phyloP scores from a whole-genome alignment of 1,140 invertebrate genomes.

The Pseudomyrmex flavicornis region DNA sequence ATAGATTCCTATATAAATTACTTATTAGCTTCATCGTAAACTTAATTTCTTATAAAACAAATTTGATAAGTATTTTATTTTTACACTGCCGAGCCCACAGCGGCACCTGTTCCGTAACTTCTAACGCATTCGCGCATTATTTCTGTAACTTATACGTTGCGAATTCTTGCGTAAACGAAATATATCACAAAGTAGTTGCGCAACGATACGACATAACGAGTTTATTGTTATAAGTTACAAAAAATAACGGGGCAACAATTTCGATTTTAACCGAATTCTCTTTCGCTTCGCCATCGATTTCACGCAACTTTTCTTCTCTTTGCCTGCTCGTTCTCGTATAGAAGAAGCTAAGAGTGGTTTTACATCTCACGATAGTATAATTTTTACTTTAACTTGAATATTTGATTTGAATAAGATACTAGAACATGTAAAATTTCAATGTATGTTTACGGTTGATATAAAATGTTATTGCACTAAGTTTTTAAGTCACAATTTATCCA shows the following conservation, averaged over 20 bases:
- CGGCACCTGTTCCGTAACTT: too few relatives aligned
- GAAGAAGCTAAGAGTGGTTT: constrained; percentile 1
- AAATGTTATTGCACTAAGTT: too few relatives aligned
- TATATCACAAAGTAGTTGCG: not conserved
- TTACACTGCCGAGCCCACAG: too few relatives aligned
- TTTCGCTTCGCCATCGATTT: not conserved
- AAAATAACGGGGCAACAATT: too few relatives aligned
- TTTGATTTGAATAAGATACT: not conserved
- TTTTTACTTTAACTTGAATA: constrained; percentile 6
- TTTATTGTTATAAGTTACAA: too few relatives aligned
- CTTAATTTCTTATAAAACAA: constrained; percentile 25
- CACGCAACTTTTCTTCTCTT: not conserved
- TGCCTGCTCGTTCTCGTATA: not conserved
- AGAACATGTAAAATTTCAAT: constrained; percentile 11
- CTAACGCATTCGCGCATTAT: too few relatives aligned
- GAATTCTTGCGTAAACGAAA: constrained; percentile 19
- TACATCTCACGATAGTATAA: constrained; percentile 16
- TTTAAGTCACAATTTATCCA: too few relatives aligned
- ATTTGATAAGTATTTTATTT: too few relatives aligned
- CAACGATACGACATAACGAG: too few relatives aligned
- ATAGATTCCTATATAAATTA: constrained; percentile 39
- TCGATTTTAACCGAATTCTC: too few relatives aligned
- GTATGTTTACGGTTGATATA: not conserved
- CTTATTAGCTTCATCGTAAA: constrained; percentile 38
- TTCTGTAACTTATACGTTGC: too few relatives aligned